These are phyloP conservation scores for Mycteria americana DNA, from an alignment of 2,797 vertebrate species.

Conservation along the genomic window DNA sequence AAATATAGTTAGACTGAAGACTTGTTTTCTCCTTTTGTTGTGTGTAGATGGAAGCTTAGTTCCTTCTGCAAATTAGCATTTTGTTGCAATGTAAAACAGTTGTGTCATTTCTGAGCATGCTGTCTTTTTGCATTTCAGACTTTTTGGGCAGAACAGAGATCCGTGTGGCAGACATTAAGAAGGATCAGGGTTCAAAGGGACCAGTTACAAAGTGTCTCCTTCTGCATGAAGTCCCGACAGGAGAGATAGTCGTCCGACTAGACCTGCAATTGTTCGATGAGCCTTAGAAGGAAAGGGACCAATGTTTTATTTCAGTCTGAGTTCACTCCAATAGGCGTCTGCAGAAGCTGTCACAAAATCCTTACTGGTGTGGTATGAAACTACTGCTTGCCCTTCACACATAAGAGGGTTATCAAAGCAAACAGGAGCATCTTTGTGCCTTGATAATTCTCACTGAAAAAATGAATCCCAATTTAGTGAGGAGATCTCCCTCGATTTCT, in stretches of 20 bases:
- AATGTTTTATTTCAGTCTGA: background rate
- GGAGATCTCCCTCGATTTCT: constrained; percentile 46
- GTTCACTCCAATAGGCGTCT: constrained; percentile 10
- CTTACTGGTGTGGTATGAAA: constrained; percentile 1
- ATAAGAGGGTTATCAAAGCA: constrained; percentile 54
- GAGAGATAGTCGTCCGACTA: constrained; percentile 96
- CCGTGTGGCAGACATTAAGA: constrained; percentile 97
- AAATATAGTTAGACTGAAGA: background rate
- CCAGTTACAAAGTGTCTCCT: constrained; percentile 96
- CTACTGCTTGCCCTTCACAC: constrained; percentile 12
- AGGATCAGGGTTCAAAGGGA: constrained; percentile 97
- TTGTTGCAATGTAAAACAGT: background rate
- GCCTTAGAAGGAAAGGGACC: constrained; percentile 72
- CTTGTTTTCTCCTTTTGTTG: background rate
- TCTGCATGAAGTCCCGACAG: constrained; percentile 96
- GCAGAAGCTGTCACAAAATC: constrained; percentile 12
- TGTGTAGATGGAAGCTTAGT: background rate
- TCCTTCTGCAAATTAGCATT: background rate
- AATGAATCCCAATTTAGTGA: constrained; percentile 50
- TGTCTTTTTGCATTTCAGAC: constrained; percentile 77
- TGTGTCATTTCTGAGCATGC: background rate
- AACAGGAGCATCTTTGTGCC: constrained; percentile 65
- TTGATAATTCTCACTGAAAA: constrained; percentile 72
- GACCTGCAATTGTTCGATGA: constrained; percentile 98
- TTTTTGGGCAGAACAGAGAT: constrained; percentile 98